These are phyloP conservation scores for Cephalopachus bancanus DNA, from an alignment of 2,797 vertebrate species.

Conservation along the genomic window DNA sequence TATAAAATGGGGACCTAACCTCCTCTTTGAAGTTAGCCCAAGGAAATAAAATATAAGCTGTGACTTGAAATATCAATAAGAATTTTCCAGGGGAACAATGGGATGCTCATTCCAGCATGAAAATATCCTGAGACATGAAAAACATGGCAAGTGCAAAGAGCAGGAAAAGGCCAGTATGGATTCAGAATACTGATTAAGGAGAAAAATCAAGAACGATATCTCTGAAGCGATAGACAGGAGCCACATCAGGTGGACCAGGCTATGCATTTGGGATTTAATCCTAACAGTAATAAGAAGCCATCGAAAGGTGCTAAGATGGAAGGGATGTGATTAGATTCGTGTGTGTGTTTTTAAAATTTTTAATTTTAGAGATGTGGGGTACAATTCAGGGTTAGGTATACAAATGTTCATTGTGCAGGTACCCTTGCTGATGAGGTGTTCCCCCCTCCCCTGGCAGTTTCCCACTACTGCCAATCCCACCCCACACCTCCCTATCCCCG, in stretches of 20 bases:
- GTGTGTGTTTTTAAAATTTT: too few species aligned
- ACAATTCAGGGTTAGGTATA: too few species aligned
- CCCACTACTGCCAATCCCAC: too few species aligned
- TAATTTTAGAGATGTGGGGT: too few species aligned
- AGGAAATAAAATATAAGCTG: not conserved
- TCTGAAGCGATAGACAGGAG: not conserved
- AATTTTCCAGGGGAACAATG: not conserved
- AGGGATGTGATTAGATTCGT: not conserved
- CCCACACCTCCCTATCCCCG: too few species aligned
- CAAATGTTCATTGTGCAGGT: too few species aligned
- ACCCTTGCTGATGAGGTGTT: too few species aligned
- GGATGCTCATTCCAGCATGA: not conserved
- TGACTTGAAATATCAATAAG: not conserved
- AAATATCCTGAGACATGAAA: not conserved
- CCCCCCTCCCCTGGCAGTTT: too few species aligned
- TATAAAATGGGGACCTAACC: not conserved
- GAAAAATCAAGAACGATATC: not conserved
- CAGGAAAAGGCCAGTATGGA: not conserved
- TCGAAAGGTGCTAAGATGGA: not conserved
- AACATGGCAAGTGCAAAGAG: not conserved
- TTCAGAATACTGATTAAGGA: not conserved
- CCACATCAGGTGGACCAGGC: not conserved
- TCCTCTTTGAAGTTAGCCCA: not conserved
- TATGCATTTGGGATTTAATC: not conserved
- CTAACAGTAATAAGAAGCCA: not conserved